phyloP scores from a whole-genome alignment of 2,888 invertebrate genomes.

The Selenia dentaria region DNA sequence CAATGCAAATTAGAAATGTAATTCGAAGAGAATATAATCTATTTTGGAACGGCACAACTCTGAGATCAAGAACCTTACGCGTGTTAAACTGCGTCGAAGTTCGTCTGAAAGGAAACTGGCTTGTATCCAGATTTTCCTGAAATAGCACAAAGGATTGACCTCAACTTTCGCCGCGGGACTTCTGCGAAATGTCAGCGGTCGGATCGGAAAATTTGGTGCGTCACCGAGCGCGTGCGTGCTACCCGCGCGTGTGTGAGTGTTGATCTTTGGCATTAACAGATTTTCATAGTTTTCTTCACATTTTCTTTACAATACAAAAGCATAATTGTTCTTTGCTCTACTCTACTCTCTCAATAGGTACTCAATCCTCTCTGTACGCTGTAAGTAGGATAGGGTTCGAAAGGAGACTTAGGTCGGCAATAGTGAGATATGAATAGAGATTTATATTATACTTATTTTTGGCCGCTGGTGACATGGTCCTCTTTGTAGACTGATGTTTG shows the following conservation, averaged over 20 bases:
- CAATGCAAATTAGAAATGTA: constrained; percentile 34
- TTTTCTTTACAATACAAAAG: no score
- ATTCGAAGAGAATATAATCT: constrained; percentile 28
- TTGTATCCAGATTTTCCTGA: constrained; percentile 73
- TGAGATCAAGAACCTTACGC: constrained; percentile 63
- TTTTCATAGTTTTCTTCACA: no score
- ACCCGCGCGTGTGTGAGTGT: constrained; percentile 1
- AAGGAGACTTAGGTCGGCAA: no score
- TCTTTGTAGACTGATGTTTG: no score
- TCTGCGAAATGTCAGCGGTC: constrained; percentile 75
- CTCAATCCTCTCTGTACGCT: no score
- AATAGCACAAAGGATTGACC: constrained; percentile 84
- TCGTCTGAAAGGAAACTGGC: constrained; percentile 61
- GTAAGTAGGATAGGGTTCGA: no score
- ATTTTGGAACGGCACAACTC: constrained; percentile 38
- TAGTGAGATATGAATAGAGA: no score
- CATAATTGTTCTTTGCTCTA: no score
- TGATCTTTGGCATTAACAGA: no score
- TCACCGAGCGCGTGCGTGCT: constrained; percentile 48
- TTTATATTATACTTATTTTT: no score
- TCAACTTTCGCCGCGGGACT: constrained; percentile 64
- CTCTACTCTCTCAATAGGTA: no score
- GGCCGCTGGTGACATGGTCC: no score
- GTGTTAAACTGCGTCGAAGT: constrained; percentile 65
- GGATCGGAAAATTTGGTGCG: constrained; percentile 72